A percentile compares a stretch with the other conserved stretches of the same genome.
phyloP scores from a whole-genome alignment of 2,888 invertebrate genomes.

The Parascotia fuliginaria region DNA sequence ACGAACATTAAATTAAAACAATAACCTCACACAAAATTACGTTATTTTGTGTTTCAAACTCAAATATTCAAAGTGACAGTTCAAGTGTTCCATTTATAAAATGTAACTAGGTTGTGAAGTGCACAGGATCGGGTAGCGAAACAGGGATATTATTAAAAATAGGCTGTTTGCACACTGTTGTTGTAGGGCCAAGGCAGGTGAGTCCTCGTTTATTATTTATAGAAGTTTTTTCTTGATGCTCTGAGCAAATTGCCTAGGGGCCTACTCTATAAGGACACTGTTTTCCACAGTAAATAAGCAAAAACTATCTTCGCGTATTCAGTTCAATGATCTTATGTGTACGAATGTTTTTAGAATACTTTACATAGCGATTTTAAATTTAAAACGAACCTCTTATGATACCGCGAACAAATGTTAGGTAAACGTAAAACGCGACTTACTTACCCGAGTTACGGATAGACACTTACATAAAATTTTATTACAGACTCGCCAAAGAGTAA shows the following conservation, averaged over 20 bases:
- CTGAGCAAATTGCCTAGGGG: slow-evolving; percentile 30
- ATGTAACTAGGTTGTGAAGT: slow-evolving; percentile 58
- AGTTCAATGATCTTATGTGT: neutral
- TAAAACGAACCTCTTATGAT: no score
- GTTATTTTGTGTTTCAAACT: slow-evolving; percentile 22
- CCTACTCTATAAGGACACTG: slow-evolving; percentile 11
- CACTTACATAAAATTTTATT: slow-evolving; percentile 7
- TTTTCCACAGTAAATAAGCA: slow-evolving; percentile 17
- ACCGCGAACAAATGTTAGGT: neutral
- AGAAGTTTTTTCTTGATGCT: slow-evolving; percentile 36
- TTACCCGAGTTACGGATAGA: neutral
- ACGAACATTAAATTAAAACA: slow-evolving; percentile 34
- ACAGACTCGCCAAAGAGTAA: neutral
- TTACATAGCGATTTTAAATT: no score
- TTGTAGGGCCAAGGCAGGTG: slow-evolving; percentile 50
- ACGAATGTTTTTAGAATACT: neutral
- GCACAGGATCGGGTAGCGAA: slow-evolving; percentile 48
- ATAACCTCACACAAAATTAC: slow-evolving; percentile 35
- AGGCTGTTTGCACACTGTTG: slow-evolving; percentile 53
- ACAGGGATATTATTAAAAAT: slow-evolving; percentile 58
- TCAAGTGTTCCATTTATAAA: slow-evolving; percentile 42
- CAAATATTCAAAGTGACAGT: slow-evolving; percentile 22
- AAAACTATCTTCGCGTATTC: slow-evolving; percentile 4
- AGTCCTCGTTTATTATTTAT: slow-evolving; percentile 55
- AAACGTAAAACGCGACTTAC: neutral